Base-by-base conservation (phyloP, 1,140 invertebrate genomes). In the Aphaenogaster rudis region DNA sequence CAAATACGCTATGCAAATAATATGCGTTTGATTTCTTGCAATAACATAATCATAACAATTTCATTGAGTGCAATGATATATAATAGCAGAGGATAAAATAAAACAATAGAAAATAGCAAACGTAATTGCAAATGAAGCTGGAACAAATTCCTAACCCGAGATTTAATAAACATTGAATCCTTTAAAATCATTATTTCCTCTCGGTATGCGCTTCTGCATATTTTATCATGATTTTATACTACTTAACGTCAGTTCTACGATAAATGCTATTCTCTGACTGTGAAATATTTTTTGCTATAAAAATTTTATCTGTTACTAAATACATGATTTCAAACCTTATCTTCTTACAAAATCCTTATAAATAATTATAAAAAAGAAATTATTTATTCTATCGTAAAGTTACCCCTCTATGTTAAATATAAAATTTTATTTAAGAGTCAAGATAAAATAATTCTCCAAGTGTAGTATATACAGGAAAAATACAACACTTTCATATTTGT, bases 341-440 rank as follows among this genome's bases (percentile, higher is more conserved):
- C 7, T n/a, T n/a, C 4, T 13, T 0, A 9, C n/a, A 33, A n/a
- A 13, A 66, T 45, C 0, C 6, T 33, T 50, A 7, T n/a, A 79
- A 39, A 42, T 72, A 64, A 39, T 36, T n/a, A 21, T n/a, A 64
- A 66, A n/a, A 0, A 63, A 48, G n/a, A 17, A 63, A 48, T 78
- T 48, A 48, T 64, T 80, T 54, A 42, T 17, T 71, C 36, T 54
- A 81, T 54, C 33, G 15, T 28, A 54, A 74, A 54, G n/a, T 13
- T 39, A 45, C n/a, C 11, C 5, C 4, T 5, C 17, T 2, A 74
- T 13, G 4, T 74, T 57, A 57, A n/a, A 74, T 7, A 8, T 57
- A 74, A 57, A 76, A 13, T 36, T 48, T 66, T 66, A 33, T 78
- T 17, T 45, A 33, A 33, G 5, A 13, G 2, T 17, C 28, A 33